Evolutionary conservation across 2,113 vertebrate genomes (phyloP).

Genomic region (Spea bombifrons): DNA sequence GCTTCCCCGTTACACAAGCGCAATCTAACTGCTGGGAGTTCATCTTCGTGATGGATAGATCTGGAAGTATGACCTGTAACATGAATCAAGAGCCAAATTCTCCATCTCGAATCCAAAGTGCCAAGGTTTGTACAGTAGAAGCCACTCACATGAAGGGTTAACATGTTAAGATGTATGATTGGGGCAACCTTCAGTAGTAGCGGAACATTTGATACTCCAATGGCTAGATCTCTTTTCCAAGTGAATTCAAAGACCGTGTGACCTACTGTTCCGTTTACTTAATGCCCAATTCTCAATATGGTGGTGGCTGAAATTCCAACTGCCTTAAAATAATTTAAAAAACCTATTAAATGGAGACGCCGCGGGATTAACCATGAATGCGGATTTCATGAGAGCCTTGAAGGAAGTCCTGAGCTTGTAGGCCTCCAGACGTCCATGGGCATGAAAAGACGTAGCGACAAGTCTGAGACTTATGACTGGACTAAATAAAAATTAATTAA

Average conservation of each 20-base stretch:
- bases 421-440: too few species aligned
- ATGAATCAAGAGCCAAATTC: slow-evolving; percentile 24
- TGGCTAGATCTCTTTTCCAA: neutral
- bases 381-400: too few species aligned
- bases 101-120: slow-evolving; percentile 63
- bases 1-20: slow-evolving; percentile 61
- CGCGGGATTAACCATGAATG: too few species aligned
- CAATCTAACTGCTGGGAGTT: slow-evolving; percentile 66
- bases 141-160: neutral
- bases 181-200: neutral
- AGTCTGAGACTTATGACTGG: too few species aligned
- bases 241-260: neutral
- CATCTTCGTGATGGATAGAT: slow-evolving; percentile 76
- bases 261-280: neutral
- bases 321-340: too few species aligned
- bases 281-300: neutral
- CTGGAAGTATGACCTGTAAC: slow-evolving; percentile 65
- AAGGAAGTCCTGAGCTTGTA: too few species aligned
- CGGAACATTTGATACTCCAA: neutral
- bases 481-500: too few species aligned
- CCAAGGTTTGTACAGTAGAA: slow-evolving; percentile 61
- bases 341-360: too few species aligned
- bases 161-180: neutral
- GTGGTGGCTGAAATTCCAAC: too few species aligned
- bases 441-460: too few species aligned